These are phyloP conservation scores for Platycnemis pennipes DNA, from an alignment of 2,888 invertebrate species.

Conservation along the genomic window DNA sequence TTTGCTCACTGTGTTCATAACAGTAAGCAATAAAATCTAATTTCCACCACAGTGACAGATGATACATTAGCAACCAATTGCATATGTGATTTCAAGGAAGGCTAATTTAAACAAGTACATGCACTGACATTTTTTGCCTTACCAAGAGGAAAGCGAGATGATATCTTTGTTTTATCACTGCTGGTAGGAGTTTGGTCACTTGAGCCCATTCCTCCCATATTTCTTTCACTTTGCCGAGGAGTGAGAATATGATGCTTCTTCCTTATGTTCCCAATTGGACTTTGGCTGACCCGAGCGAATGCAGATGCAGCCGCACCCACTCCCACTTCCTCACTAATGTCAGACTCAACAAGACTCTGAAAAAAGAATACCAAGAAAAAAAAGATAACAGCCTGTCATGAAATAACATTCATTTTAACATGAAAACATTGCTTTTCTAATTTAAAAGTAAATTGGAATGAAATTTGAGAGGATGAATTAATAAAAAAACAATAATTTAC, in stretches of 20 bases:
- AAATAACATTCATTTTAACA: too few species aligned
- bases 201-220: slow-evolving; percentile 80
- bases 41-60: too few species aligned
- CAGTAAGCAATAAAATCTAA: too few species aligned
- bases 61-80: not conserved
- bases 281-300: slow-evolving; percentile 85
- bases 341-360: slow-evolving; percentile 91
- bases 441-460: too few species aligned
- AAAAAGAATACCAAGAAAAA: not conserved
- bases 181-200: slow-evolving; percentile 76
- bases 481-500: too few species aligned
- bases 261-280: slow-evolving; percentile 87
- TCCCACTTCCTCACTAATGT: slow-evolving; percentile 86
- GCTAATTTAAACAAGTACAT: not conserved
- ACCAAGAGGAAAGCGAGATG: slow-evolving; percentile 87
- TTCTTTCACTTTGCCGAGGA: slow-evolving; percentile 91
- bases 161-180: slow-evolving; percentile 79
- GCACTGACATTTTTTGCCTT: slow-evolving; percentile 73
- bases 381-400: too few species aligned
- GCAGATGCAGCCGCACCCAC: slow-evolving; percentile 55
- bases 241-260: slow-evolving; percentile 89
- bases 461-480: too few species aligned
- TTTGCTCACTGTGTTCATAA: too few species aligned
- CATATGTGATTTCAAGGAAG: not conserved
- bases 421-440: too few species aligned